Evolutionary conservation across 1,140 invertebrate species (phyloP).

Genomic region (Caenorhabditis latens): DNA sequence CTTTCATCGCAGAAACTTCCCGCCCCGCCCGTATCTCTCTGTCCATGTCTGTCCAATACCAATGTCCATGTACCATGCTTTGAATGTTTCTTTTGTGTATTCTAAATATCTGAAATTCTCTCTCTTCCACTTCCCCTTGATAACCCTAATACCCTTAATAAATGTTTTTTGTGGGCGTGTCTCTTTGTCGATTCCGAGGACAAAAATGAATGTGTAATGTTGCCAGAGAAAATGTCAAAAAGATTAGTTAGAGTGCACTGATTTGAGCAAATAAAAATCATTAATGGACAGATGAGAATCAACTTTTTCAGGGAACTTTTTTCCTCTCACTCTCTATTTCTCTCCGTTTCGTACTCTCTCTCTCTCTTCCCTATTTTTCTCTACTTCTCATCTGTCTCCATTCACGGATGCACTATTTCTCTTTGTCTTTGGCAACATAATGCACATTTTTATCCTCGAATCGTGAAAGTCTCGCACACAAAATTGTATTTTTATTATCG

Average conservation of each 20-base stretch:
- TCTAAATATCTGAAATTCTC: not conserved
- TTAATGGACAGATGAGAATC: constrained; percentile 20
- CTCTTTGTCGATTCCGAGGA: not conserved
- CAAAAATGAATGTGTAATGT: not conserved
- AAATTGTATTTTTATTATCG: not conserved
- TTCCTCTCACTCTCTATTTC: not conserved
- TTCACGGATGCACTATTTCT: constrained; percentile 18
- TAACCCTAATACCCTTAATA: not conserved
- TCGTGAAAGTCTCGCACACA: constrained; percentile 40
- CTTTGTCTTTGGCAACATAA: constrained; percentile 16
- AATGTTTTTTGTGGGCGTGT: constrained; percentile 36
- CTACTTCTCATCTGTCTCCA: constrained; percentile 43
- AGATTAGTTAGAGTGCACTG: not conserved
- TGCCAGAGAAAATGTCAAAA: constrained; percentile 19
- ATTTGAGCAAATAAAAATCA: not conserved
- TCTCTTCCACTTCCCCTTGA: not conserved
- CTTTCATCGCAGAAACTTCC: not conserved
- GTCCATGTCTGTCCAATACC: not conserved
- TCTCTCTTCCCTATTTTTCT: not conserved
- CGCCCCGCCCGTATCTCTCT: not conserved
- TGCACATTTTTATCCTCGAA: constrained; percentile 35
- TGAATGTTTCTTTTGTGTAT: not conserved
- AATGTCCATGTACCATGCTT: constrained; percentile 21
- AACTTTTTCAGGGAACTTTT: too few species aligned
- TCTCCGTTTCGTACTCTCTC: not conserved